These are phyloP conservation scores for Brachionus manjavacas DNA, from an alignment of 1,140 invertebrate genomes.

Conservation along the genomic window DNA sequence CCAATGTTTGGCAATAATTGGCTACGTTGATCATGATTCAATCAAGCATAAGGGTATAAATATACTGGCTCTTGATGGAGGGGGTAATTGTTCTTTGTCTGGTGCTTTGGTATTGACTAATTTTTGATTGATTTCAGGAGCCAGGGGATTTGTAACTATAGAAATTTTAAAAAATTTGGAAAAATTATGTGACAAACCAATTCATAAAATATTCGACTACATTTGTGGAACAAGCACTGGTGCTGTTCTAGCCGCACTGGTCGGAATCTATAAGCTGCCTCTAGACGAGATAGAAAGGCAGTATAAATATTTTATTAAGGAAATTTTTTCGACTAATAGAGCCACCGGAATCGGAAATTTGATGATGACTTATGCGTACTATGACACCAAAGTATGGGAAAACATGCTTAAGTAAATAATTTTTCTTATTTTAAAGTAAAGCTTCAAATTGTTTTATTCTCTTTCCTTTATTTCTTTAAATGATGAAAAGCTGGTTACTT, in stretches of 20 bases:
- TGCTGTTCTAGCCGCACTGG: slow-evolving; percentile 55
- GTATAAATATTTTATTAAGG: slow-evolving; percentile 67
- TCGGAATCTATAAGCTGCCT: slow-evolving; percentile 60
- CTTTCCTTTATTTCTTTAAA: too few relatives aligned
- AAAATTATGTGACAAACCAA: slow-evolving; percentile 57
- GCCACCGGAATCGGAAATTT: slow-evolving; percentile 71
- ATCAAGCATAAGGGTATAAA: not conserved
- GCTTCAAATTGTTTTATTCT: too few relatives aligned
- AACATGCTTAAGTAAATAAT: slow-evolving; percentile 64
- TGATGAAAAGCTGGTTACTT: too few relatives aligned
- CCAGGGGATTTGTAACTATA: slow-evolving; percentile 28
- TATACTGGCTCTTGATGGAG: slow-evolving; percentile 34
- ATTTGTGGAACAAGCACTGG: slow-evolving; percentile 87
- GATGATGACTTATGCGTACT: slow-evolving; percentile 80
- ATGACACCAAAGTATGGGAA: slow-evolving; percentile 80
- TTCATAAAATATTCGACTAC: slow-evolving; percentile 71
- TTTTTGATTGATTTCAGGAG: not conserved
- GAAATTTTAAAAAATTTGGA: slow-evolving; percentile 40
- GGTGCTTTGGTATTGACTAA: not conserved
- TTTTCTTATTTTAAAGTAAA: not conserved
- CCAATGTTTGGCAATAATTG: slow-evolving; percentile 31
- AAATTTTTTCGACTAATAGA: slow-evolving; percentile 69
- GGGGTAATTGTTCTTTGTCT: not conserved
- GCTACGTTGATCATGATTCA: not conserved
- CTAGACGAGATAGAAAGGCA: slow-evolving; percentile 65